These are phyloP conservation scores for Doryteuthis pealeii DNA, from an alignment of 1,140 invertebrate genomes.

Conservation along the genomic window DNA sequence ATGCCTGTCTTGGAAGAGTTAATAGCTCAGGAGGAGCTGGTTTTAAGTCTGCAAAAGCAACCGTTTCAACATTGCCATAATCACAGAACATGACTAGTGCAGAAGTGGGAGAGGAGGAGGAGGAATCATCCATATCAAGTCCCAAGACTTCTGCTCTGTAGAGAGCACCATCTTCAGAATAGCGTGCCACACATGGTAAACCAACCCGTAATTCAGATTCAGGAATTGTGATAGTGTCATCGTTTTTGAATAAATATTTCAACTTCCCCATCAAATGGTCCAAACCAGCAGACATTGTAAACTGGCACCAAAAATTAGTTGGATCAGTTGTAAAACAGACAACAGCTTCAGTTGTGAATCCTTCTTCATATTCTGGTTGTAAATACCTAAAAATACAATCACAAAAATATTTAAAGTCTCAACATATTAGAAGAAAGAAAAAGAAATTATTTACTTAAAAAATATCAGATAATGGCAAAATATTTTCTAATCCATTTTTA, in stretches of 20 bases:
- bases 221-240: not conserved
- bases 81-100: slow-evolving; percentile 62
- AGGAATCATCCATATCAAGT: slow-evolving; percentile 30
- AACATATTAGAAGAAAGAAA: no score
- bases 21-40: not conserved
- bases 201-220: slow-evolving; percentile 53
- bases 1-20: not conserved
- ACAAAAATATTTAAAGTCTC: not conserved
- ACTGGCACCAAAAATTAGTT: not conserved
- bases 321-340: not conserved
- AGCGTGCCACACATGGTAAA: slow-evolving; percentile 74
- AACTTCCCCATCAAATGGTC: not conserved
- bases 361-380: not conserved
- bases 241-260: not conserved
- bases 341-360: not conserved
- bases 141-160: slow-evolving; percentile 69
- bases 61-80: slow-evolving; percentile 62
- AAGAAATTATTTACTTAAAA: no score
- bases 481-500: no score
- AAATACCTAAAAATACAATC: not conserved
- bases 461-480: no score
- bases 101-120: slow-evolving; percentile 15
- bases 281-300: not conserved
- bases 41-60: not conserved
- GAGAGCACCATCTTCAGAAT: slow-evolving; percentile 71